Evolutionary conservation across 2,113 vertebrate genomes (phyloP).

Genomic region (Pterophyllum scalare): DNA sequence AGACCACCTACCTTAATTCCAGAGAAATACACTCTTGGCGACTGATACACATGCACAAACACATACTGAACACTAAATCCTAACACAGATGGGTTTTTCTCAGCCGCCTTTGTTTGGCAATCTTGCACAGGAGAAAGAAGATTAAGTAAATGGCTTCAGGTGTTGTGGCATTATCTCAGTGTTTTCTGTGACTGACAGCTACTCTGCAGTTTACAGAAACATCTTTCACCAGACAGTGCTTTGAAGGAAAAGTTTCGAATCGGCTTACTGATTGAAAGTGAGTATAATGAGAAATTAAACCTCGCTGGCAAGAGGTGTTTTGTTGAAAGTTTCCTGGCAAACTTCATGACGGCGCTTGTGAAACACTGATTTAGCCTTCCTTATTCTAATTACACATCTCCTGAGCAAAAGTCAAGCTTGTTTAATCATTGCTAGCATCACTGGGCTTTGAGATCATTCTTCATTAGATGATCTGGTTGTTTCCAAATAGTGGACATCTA

Average conservation of each 20-base stretch:
- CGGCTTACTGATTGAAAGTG: neutral
- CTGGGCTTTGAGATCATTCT: neutral
- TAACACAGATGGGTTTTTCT: constrained; percentile 38
- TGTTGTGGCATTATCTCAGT: constrained; percentile 62
- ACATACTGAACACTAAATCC: constrained; percentile 35
- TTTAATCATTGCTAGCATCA: neutral
- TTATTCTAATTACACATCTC: neutral
- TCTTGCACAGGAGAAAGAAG: constrained; percentile 87
- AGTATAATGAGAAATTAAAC: neutral
- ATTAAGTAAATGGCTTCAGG: constrained; percentile 90
- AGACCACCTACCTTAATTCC: constrained; percentile 58
- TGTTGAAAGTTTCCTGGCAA: neutral
- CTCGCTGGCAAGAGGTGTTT: neutral
- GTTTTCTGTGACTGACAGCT: constrained; percentile 47
- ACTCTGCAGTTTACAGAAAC: constrained; percentile 32
- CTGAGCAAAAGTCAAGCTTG: neutral
- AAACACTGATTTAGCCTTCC: neutral
- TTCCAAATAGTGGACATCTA: neutral
- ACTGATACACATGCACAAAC: constrained; percentile 56
- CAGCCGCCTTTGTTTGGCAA: constrained; percentile 85
- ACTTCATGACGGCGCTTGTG: neutral
- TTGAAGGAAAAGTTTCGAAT: constrained; percentile 13
- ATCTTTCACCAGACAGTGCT: constrained; percentile 30
- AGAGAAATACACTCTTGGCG: constrained; percentile 18
- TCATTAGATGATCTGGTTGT: neutral